Evolutionary conservation across 2,113 vertebrate genomes (phyloP), one percentile per base, ranked within the genome.

Genomic region (Elgaria multicarinata): DNA sequence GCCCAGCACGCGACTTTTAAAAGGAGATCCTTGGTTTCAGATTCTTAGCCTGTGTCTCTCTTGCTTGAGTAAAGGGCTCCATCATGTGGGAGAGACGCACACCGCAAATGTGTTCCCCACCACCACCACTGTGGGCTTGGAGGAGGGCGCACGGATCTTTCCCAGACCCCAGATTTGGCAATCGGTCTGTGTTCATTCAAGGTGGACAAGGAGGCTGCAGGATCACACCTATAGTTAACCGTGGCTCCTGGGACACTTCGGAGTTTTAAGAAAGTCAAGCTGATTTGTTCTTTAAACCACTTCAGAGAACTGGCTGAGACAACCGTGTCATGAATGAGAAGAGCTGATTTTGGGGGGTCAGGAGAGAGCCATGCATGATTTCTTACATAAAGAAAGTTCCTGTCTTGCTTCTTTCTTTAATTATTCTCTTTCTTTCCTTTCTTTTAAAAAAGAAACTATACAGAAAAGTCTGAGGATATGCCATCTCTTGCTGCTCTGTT

Each of bases 91-190:
- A 10, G 50, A 5, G 36, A 58, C 28, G 1, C 71, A 6, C 22
- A 26, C 3, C 69, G 67, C 46, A 53, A 36, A 31, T 2, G 36
- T 20, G 13, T 50, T 50, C 76, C 50, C 6, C 39, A 2, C 77
- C 50, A 24, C 77, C 50, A 24, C 28, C 76, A 31, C 42, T 9
- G 3, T 31, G 18, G 3, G 7, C 28, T 24, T 24, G 18, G 4
- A 44, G 3, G 6, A 6, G 42, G 36, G 0, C 0, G 18, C 18
- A 69, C 6, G 14, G 31, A 33, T 71, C 20, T 20, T 3, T 5
- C 22, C 66, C 33, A 9, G 13, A 67, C 5, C 83, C 66, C 36
- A 31, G 44, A 18, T 9, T 50, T 36, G 39, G 36, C 12, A 4
- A 1, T 82, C 66, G 3, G 36, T 67, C 13, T 12, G 4, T n/a